These are phyloP conservation scores for Plemyria rubiginata DNA, from an alignment of 2,888 invertebrate genomes.

Conservation along the genomic window DNA sequence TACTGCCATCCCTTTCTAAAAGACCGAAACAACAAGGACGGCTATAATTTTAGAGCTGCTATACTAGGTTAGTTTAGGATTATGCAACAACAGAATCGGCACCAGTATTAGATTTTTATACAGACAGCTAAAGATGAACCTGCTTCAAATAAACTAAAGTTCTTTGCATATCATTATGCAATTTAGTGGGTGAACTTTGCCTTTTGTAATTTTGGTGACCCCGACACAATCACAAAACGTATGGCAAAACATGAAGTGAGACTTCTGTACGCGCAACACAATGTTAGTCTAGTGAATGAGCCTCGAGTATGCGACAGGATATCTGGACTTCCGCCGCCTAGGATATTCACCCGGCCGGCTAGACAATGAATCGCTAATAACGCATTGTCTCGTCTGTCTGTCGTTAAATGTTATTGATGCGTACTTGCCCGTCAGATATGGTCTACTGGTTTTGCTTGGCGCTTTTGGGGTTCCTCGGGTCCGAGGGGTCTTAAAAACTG, in stretches of 20 bases:
- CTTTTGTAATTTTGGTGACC: not conserved
- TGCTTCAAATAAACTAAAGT: too few relatives aligned
- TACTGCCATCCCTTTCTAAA: too few relatives aligned
- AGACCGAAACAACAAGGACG: too few relatives aligned
- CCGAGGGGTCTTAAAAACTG: not conserved
- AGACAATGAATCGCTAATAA: constrained; percentile 74
- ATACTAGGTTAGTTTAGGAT: too few relatives aligned
- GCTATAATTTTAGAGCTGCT: too few relatives aligned
- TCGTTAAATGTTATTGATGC: constrained; percentile 66
- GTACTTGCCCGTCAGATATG: constrained; percentile 64
- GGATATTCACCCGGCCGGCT: constrained; percentile 76
- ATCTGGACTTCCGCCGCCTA: constrained; percentile 81
- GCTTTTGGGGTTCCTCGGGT: constrained; percentile 25
- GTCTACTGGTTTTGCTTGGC: constrained; percentile 61
- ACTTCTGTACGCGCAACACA: constrained; percentile 15
- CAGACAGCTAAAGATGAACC: too few relatives aligned
- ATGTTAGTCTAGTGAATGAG: constrained; percentile 2
- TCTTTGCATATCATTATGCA: too few relatives aligned
- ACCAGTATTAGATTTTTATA: too few relatives aligned
- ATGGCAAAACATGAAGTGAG: not conserved
- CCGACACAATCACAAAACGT: not conserved
- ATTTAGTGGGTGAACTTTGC: too few relatives aligned
- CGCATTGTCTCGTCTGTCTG: constrained; percentile 65
- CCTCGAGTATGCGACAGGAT: constrained; percentile 69
- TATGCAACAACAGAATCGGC: too few relatives aligned